These are phyloP conservation scores for Synaphobranchus kaupii DNA, from an alignment of 2,797 vertebrate genomes.

Conservation along the genomic window DNA sequence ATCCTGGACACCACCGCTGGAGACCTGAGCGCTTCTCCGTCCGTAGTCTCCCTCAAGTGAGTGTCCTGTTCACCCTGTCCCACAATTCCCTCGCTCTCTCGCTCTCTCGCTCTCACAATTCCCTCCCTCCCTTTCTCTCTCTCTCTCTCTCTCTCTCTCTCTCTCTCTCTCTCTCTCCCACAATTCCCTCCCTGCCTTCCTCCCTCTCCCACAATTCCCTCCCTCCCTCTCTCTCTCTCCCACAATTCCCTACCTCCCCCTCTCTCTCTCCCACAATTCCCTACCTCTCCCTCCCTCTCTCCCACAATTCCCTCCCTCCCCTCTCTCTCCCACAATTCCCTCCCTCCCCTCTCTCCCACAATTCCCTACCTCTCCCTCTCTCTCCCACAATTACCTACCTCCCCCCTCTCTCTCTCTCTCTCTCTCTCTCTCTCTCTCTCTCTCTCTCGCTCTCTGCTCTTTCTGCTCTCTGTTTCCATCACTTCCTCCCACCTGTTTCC, in stretches of 20 bases:
- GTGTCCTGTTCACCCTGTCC: constrained; percentile 36
- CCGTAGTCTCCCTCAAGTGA: constrained; percentile 82
- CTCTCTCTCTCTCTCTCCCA: no score
- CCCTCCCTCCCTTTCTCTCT: background rate
- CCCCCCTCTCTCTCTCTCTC: no score
- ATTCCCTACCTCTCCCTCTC: no score
- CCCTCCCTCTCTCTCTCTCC: no score
- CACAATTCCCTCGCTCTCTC: background rate
- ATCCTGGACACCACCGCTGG: constrained; percentile 86
- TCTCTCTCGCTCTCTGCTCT: background rate
- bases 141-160: background rate
- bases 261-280: no score
- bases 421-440: background rate
- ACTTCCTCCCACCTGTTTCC: background rate
- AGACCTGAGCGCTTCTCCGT: constrained; percentile 84
- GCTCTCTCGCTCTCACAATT: background rate
- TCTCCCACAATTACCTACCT: no score
- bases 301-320: background rate
- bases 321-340: no score
- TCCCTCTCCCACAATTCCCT: no score
- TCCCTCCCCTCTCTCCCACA: no score
- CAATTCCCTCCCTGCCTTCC: no score
- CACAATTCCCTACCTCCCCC: no score
- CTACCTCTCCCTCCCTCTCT: no score
- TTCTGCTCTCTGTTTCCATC: background rate